Percentiles rank a stretch among this genome's conserved stretches.
phyloP scores from a whole-genome alignment of 2,888 invertebrate species.

The Lissonota sp. region DNA sequence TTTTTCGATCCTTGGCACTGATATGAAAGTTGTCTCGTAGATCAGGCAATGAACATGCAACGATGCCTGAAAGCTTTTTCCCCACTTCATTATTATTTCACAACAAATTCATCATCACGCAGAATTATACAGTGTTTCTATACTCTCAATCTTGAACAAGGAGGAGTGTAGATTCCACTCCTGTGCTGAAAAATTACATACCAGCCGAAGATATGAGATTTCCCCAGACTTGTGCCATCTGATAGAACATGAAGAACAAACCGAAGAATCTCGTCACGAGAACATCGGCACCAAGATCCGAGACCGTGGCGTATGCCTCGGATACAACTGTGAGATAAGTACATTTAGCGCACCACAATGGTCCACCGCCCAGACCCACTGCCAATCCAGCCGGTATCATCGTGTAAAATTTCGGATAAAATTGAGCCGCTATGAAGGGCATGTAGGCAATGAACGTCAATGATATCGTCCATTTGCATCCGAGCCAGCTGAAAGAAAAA shows the following conservation, averaged over 20 bases:
- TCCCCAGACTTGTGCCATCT: slow-evolving; percentile 98
- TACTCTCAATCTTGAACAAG: no score
- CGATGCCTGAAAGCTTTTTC: neutral
- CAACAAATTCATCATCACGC: slow-evolving; percentile 8
- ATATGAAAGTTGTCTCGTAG: neutral
- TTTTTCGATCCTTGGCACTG: neutral
- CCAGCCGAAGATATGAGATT: slow-evolving; percentile 95
- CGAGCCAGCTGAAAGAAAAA: slow-evolving; percentile 89
- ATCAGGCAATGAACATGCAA: neutral
- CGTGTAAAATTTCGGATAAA: slow-evolving; percentile 93
- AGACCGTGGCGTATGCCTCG: slow-evolving; percentile 91
- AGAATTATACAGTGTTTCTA: no score
- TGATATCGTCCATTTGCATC: slow-evolving; percentile 95
- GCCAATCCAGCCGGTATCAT: slow-evolving; percentile 93
- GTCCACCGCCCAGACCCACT: slow-evolving; percentile 95
- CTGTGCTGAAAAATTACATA: slow-evolving; percentile 83
- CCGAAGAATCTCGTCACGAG: slow-evolving; percentile 97
- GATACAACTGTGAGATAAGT: slow-evolving; percentile 94
- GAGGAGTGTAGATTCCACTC: no score
- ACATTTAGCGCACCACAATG: slow-evolving; percentile 98
- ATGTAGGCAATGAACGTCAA: slow-evolving; percentile 94
- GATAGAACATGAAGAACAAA: slow-evolving; percentile 97
- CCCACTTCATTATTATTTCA: neutral
- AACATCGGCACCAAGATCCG: slow-evolving; percentile 89
- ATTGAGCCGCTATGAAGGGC: slow-evolving; percentile 95